Percentiles rank a stretch among this genome's conserved stretches.
Evolutionary conservation across 2,888 invertebrate species (phyloP).

Genomic region (Epicampocera succincta): DNA sequence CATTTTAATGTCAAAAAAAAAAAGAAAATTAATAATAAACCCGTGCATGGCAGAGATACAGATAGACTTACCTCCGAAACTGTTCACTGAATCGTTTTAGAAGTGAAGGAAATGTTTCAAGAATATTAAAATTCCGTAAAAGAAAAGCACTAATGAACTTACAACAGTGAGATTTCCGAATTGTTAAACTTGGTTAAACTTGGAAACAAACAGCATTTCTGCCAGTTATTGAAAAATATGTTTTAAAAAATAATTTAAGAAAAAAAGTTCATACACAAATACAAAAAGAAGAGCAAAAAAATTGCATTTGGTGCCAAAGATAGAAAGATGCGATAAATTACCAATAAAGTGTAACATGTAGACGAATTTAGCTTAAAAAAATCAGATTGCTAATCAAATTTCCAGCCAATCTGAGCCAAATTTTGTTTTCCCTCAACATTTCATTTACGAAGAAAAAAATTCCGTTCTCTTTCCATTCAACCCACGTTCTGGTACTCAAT

Average conservation of each 20-base stretch:
- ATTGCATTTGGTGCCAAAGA: conserved; percentile 50
- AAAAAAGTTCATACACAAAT: no score
- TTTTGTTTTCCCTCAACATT: background rate
- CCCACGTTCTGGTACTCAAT: conserved; percentile 18
- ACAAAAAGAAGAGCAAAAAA: no score
- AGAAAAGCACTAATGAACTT: no score
- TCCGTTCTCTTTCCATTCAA: conserved; percentile 7
- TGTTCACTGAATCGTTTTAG: conserved; percentile 15
- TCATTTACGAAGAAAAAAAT: conserved; percentile 24
- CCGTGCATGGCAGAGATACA: conserved; percentile 12
- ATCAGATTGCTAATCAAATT: conserved; percentile 18
- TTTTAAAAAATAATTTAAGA: no score
- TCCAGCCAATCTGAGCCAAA: conserved; percentile 34
- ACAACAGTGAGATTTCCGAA: no score
- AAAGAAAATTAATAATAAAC: conserved; percentile 25
- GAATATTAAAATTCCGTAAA: background rate
- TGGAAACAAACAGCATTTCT: no score
- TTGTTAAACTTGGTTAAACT: no score
- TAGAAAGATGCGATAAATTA: conserved; percentile 53
- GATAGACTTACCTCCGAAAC: conserved; percentile 12
- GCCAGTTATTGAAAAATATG: no score
- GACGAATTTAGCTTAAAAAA: conserved; percentile 32
- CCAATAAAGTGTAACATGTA: conserved; percentile 49
- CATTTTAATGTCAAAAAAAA: conserved; percentile 24
- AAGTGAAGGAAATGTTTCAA: background rate